Evolutionary conservation across 2,113 vertebrate genomes (phyloP).

Genomic region (Pluvialis apricaria): DNA sequence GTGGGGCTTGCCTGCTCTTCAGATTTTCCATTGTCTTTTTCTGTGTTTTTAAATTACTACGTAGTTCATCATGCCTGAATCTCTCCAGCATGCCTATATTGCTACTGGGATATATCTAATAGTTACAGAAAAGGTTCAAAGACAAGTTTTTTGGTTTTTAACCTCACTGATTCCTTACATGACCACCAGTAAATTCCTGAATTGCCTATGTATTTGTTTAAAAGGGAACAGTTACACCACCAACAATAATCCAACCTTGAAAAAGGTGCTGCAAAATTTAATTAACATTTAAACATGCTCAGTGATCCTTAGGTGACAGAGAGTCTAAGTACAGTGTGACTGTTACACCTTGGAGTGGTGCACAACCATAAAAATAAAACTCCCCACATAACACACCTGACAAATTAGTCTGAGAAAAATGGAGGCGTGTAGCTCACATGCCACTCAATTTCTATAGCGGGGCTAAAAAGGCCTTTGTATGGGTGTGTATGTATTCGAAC

Average conservation of each 20-base stretch:
- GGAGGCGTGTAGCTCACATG: neutral
- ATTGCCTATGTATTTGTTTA: neutral
- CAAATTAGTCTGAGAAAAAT: neutral
- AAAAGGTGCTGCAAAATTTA: neutral
- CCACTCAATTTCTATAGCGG: neutral
- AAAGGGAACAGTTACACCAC: neutral
- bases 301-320: neutral
- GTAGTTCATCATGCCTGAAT: neutral
- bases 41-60: neutral
- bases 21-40: neutral
- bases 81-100: neutral
- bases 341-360: neutral
- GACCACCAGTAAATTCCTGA: neutral
- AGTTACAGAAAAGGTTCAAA: neutral
- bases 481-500: neutral
- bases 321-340: neutral
- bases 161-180: neutral
- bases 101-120: neutral
- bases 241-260: neutral
- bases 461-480: neutral
- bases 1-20: rapidly evolving
- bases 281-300: neutral
- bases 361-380: neutral
- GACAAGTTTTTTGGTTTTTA: neutral
- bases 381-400: neutral